phyloP scores from a whole-genome alignment of 2,888 invertebrate genomes.

The Julus scanicus region DNA sequence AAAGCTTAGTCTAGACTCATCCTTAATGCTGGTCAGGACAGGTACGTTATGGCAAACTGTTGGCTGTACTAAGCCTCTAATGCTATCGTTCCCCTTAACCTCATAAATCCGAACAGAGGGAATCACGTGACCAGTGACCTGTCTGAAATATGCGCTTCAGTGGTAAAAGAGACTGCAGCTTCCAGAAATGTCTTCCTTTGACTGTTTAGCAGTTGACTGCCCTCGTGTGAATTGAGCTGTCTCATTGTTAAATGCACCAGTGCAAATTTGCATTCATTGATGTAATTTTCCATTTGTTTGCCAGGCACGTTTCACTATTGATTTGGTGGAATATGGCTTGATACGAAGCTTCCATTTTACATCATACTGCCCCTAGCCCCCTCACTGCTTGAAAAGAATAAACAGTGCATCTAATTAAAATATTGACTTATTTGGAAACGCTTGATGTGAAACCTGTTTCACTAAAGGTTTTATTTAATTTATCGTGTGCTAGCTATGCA shows the following conservation, averaged over 20 bases:
- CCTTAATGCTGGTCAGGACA: not conserved
- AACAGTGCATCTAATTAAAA: not conserved
- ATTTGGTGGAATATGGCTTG: not conserved
- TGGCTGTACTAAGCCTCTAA: not conserved
- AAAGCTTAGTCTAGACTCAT: not conserved
- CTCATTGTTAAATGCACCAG: constrained; percentile 9
- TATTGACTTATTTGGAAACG: not conserved
- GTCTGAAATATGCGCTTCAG: not conserved
- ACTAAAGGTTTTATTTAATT: too few species aligned
- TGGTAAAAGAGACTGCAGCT: not conserved
- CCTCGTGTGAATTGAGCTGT: constrained; percentile 12
- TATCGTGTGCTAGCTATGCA: too few species aligned
- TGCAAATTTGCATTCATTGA: constrained; percentile 34
- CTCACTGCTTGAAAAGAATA: not conserved
- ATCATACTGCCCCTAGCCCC: not conserved
- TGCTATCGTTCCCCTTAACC: too few species aligned
- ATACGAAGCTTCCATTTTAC: not conserved
- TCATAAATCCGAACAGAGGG: not conserved
- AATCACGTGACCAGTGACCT: not conserved
- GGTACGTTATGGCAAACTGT: not conserved
- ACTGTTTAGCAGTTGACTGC: not conserved
- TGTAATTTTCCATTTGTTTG: not conserved
- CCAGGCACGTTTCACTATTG: constrained; percentile 3
- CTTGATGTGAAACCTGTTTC: not conserved
- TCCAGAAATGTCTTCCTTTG: not conserved